Evolutionary conservation across 2,797 vertebrate genomes (phyloP), one percentile per base, ranked within the genome.

Genomic region (Jordanella pulchra): DNA sequence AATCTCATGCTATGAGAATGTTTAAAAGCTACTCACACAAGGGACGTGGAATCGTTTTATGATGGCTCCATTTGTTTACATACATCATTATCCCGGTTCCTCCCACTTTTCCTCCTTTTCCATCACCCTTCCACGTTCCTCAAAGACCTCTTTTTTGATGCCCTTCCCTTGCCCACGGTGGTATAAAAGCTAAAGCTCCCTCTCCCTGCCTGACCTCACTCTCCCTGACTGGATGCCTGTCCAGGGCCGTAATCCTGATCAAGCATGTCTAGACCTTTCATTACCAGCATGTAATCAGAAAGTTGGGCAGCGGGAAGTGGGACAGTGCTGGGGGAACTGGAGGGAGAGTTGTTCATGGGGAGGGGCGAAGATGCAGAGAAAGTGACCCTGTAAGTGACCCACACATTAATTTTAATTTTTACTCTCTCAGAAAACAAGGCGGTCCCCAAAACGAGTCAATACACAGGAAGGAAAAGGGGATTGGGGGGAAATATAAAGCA

Each of bases 221-320:
- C 65, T 75, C 75, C 82, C 67, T 74, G 76, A 81, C 73, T 69
- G 72, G 73, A 73, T 81, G 84, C 80, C 79, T 79, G 80, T 80
- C 82, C 60, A 15, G 84, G 4, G 87, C 91, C 83, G 89, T 94
- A 94, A 95, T 95, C 93, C 93, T 89, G 88, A 93, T 93, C 92
- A 91, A 90, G 88, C 83, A 89, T 90, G 94, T 94, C 94, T 95
- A 94, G 94, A 94, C 93, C 84, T 88, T 91, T 94, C 90, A 93
- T 94, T 93, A 93, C 85, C 72, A 78, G 72, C 77, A 83, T 89
- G 87, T 92, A 92, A 92, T 92, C 90, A 89, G 75, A 75, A 80
- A 58, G 66, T 69, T 71, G 80, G 66, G 71, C 72, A 71, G 79
- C 71, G 65, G 70, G 75, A 77, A 69, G 2, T 44, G 82, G 81